Conservation (phyloP, 2,888 invertebrate genomes). For the Brachypalpus laphriformis region DNA sequence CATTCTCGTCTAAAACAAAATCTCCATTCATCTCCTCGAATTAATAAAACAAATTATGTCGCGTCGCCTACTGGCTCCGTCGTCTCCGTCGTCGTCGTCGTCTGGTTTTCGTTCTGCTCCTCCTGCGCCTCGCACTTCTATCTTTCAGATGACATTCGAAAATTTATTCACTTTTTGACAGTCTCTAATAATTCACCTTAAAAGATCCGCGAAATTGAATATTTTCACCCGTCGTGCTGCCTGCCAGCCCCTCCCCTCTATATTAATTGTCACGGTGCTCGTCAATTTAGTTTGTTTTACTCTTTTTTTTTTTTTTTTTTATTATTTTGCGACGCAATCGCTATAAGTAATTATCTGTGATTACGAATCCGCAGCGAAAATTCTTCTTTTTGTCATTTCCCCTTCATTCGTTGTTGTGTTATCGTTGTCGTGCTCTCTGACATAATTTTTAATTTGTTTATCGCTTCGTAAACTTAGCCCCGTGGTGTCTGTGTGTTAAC, state of each 20-base stretch:
- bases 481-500: constrained; percentile 7
- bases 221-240: constrained; percentile 7
- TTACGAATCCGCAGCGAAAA: constrained; percentile 46
- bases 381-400: constrained; percentile 2
- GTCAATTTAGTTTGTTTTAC: constrained; percentile 25
- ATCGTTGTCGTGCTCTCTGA: constrained; percentile 28
- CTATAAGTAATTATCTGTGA: constrained; percentile 70
- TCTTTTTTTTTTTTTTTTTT: constrained; percentile 21
- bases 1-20: constrained; percentile 12
- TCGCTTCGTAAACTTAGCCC: constrained; percentile 23
- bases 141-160: constrained; percentile 33
- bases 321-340: constrained; percentile 58
- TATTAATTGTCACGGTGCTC: constrained; percentile 22
- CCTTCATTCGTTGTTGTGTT: constrained; percentile 8
- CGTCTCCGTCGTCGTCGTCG: no score
- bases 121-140: background rate
- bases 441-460: constrained; percentile 65
- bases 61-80: constrained; percentile 15
- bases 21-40: constrained; percentile 47
- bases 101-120: constrained; percentile 1
- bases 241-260: background rate
- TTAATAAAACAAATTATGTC: constrained; percentile 49
- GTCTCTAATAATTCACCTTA: constrained; percentile 56
- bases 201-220: constrained; percentile 61
- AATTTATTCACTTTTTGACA: constrained; percentile 63